These are phyloP conservation scores for Exocentrus adspersus DNA, from an alignment of 2,888 invertebrate species.

Conservation along the genomic window DNA sequence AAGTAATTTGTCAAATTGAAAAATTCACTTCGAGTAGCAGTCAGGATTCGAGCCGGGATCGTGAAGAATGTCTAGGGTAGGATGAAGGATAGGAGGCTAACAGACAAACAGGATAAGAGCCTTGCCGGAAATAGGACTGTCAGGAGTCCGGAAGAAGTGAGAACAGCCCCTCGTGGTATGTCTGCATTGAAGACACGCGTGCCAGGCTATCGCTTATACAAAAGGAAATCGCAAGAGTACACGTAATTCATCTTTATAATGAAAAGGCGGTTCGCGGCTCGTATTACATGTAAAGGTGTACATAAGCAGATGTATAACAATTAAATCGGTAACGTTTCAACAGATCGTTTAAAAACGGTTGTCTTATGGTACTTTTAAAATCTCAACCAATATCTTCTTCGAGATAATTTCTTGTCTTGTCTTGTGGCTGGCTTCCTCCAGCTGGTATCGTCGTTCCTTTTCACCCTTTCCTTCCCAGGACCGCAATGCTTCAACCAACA, in stretches of 20 bases:
- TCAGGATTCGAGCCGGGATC: constrained; percentile 6
- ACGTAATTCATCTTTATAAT: constrained; percentile 42
- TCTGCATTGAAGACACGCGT: constrained; percentile 53
- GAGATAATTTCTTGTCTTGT: no score
- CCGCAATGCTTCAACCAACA: no score
- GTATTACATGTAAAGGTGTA: constrained; percentile 38
- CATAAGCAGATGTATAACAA: constrained; percentile 35
- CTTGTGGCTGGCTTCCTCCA: no score
- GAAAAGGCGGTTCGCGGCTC: constrained; percentile 33
- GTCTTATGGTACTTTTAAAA: no score
- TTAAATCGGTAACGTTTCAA: neutral
- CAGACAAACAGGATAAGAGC: constrained; percentile 53
- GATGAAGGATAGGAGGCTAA: constrained; percentile 39
- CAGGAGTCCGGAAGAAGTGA: constrained; percentile 57
- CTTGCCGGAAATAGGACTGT: constrained; percentile 58
- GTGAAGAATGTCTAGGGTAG: constrained; percentile 14
- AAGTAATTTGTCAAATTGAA: constrained; percentile 19
- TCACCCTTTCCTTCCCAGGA: no score
- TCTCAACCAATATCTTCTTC: no score
- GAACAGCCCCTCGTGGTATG: constrained; percentile 50
- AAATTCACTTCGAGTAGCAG: constrained; percentile 2
- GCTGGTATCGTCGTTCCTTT: no score
- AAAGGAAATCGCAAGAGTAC: constrained; percentile 49
- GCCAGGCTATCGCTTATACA: constrained; percentile 50
- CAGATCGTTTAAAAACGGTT: no score